Evolutionary conservation across 2,888 invertebrate species (phyloP).

Genomic region (Dryobotodes eremita): DNA sequence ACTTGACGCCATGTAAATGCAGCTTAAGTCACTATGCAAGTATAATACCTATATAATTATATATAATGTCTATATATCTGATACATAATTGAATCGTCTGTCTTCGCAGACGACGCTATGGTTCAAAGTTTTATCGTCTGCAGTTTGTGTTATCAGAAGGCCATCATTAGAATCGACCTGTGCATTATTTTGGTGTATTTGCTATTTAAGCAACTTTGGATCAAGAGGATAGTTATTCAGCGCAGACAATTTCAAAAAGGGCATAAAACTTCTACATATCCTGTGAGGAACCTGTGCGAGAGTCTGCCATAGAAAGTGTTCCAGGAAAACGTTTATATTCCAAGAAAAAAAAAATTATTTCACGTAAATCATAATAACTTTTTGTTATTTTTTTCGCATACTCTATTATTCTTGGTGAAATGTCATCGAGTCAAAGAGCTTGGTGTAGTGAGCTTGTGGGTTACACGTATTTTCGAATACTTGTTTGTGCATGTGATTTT

Average conservation of each 20-base stretch:
- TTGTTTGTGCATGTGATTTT: background rate
- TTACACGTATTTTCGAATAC: background rate
- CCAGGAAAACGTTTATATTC: background rate
- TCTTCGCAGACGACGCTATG: constrained; percentile 12
- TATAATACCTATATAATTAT: background rate
- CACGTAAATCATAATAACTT: too few species aligned
- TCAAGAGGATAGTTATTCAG: background rate
- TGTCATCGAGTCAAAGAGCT: background rate
- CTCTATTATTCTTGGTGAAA: background rate
- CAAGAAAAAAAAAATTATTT: background rate
- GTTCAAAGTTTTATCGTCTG: constrained; percentile 25
- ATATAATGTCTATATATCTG: background rate
- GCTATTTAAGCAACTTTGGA: background rate
- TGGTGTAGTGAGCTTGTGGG: background rate
- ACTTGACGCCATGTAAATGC: background rate
- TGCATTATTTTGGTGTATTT: background rate
- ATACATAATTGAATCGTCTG: constrained; percentile 40
- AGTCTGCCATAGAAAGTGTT: background rate
- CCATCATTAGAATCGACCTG: constrained; percentile 27
- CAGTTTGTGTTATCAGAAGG: constrained; percentile 36
- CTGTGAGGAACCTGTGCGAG: background rate
- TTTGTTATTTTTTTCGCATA: too few species aligned
- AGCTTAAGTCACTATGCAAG: background rate
- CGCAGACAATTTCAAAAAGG: background rate
- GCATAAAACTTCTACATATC: background rate